Percentiles rank a stretch among this genome's conserved stretches.
Conservation (phyloP, 2,113 vertebrate species). For the Tylochromis polylepis region DNA sequence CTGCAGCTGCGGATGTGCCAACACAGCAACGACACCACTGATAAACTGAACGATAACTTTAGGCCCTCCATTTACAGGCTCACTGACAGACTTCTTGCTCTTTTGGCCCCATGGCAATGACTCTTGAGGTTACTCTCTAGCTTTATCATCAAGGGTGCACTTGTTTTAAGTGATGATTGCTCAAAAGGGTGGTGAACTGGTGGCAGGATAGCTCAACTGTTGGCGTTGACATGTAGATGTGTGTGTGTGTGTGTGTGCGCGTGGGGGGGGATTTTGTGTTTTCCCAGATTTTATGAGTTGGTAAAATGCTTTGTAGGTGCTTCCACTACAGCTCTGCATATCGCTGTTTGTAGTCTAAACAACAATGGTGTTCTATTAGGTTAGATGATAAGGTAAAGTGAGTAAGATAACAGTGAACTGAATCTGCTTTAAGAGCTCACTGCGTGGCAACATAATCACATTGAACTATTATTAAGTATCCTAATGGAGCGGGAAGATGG, state of each 20-base stretch:
- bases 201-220: background rate
- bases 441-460: background rate
- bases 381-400: background rate
- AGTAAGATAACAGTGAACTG: background rate
- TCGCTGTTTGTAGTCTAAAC: background rate
- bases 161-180: background rate
- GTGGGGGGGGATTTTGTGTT: background rate
- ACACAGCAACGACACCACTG: background rate
- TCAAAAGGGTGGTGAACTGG: too few relatives aligned
- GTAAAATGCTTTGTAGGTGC: background rate
- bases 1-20: background rate
- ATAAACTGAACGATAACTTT: background rate
- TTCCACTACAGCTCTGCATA: background rate
- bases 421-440: background rate
- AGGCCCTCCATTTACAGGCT: background rate
- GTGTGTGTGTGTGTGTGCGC: too few relatives aligned
- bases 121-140: background rate
- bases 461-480: background rate
- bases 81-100: background rate
- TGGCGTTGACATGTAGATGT: background rate
- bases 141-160: background rate
- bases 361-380: background rate
- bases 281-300: background rate
- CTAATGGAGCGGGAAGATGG: slow-evolving; percentile 1
- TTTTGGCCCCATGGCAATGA: background rate